Conservation (phyloP, 2,113 vertebrate genomes). For the Xerus inauris region DNA sequence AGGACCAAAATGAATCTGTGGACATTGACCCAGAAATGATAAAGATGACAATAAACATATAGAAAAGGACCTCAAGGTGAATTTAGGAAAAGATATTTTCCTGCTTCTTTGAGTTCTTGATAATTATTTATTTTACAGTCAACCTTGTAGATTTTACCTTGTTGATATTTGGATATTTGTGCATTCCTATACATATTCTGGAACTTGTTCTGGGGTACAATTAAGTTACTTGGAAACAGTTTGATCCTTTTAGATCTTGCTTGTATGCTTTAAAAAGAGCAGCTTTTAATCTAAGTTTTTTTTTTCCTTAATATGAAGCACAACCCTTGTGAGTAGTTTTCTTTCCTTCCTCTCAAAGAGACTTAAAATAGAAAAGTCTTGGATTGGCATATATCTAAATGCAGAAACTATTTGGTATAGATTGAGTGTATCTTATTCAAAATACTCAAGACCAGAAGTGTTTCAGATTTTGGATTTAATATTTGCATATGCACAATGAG, state of each 20-base stretch:
- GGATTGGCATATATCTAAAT: background rate
- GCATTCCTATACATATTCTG: background rate
- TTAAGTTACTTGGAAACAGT: background rate
- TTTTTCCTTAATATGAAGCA: background rate
- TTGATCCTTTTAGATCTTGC: background rate
- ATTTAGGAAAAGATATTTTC: background rate
- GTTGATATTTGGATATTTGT: background rate
- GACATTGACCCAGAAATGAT: background rate
- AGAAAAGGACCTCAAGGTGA: background rate
- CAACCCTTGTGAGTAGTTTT: background rate
- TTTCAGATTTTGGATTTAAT: background rate
- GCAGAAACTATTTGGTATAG: background rate
- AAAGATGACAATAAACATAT: background rate
- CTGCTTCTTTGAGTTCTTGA: background rate
- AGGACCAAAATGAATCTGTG: background rate
- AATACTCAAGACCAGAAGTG: background rate
- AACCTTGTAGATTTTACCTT: constrained; percentile 11
- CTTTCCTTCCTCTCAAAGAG: background rate
- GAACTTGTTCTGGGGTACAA: no score
- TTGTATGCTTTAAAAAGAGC: background rate
- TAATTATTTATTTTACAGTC: background rate
- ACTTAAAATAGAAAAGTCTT: background rate
- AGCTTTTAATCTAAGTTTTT: background rate
- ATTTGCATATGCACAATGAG: background rate
- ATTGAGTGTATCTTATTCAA: background rate